Conservation (phyloP, 1,140 invertebrate species). For the Drosophila yakuba region DNA sequence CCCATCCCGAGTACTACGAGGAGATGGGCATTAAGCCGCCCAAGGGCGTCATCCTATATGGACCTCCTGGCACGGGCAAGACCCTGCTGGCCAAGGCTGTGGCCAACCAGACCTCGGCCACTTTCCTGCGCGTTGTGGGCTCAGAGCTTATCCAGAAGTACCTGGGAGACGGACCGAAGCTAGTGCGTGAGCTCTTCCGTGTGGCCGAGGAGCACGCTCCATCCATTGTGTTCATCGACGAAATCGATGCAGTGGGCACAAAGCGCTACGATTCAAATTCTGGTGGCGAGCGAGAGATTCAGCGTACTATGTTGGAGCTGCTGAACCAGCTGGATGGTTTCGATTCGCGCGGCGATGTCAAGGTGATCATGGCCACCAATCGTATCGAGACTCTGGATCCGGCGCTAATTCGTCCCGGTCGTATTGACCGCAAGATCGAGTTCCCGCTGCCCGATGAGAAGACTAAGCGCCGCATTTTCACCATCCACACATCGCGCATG, state of each 20-base stretch:
- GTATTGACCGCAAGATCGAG: slow-evolving; percentile 99
- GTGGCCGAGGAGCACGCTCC: slow-evolving; percentile 99
- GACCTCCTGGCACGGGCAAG: slow-evolving; percentile 99
- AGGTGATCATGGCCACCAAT: slow-evolving; percentile 99
- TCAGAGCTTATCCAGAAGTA: slow-evolving; percentile 99
- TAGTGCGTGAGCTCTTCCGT: slow-evolving; percentile 98
- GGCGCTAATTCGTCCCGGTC: slow-evolving; percentile 98
- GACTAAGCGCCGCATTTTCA: slow-evolving; percentile 98
- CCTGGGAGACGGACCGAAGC: slow-evolving; percentile 98
- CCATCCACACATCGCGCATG: slow-evolving; percentile 99
- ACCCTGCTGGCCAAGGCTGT: slow-evolving; percentile 99
- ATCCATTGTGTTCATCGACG: slow-evolving; percentile 99
- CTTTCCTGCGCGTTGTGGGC: slow-evolving; percentile 98
- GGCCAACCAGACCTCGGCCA: slow-evolving; percentile 99
- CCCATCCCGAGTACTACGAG: slow-evolving; percentile 99
- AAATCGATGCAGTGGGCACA: slow-evolving; percentile 99
- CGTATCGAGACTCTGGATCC: slow-evolving; percentile 99
- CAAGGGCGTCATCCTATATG: slow-evolving; percentile 99
- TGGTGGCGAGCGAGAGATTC: slow-evolving; percentile 99
- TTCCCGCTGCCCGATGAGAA: slow-evolving; percentile 99
- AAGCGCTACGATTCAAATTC: slow-evolving; percentile 99
- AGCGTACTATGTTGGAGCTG: slow-evolving; percentile 99
- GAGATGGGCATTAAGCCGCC: slow-evolving; percentile 99
- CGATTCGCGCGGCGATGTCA: slow-evolving; percentile 97
- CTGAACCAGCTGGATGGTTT: slow-evolving; percentile 99